Base-by-base conservation (phyloP, 2,797 vertebrate species). In the Amblyraja radiata region DNA sequence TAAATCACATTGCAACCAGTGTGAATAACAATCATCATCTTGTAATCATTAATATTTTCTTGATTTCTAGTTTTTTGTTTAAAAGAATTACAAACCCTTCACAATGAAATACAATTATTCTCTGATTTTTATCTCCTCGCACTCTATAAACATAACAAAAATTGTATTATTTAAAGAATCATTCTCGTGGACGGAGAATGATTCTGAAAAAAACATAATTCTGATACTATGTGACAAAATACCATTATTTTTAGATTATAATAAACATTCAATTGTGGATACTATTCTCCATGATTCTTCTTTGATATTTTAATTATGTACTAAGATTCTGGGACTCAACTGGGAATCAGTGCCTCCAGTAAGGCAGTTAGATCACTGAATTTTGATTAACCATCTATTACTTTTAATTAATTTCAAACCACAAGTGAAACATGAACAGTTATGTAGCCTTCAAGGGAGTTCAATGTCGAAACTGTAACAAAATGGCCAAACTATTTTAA, bases 1-100 rank as follows among this genome's bases (percentile, higher is more conserved):
- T 88, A 88, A 88, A 88, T 88, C 84, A 88, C n/a, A 68, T 65
- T 65, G 84, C 65, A 88, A 88, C n/a, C 61, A 88, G 61, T 32
- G 61, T 36, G n/a, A 88, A 36, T 88, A 88, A 88, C n/a, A 63
- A 36, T 88, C 84, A 88, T 63, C 84, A 88, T 68, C 84, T 68
- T 88, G 84, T 61, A 88, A 32, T 88, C 84, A 88, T 88, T 68
- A 88, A 88, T 88, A 68, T 68, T 88, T 36, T 61, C 36, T 68
- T 88, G 84, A 88, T 36, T 88, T 88, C 61, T 28, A n/a, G 8
- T 88, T 88, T 68, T 65, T 88, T n/a, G 6, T 63, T 32, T 25
- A 84, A 68, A 73, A 46, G 2, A 46, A 46, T 46, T n/a, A 32
- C 9, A 16, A 16, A 16, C 63, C 68, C 16, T 36, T n/a, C 18